Evolutionary conservation across 2,888 invertebrate genomes (phyloP), one percentile per base, ranked within the genome.

Genomic region (Deilephila porcellus): DNA sequence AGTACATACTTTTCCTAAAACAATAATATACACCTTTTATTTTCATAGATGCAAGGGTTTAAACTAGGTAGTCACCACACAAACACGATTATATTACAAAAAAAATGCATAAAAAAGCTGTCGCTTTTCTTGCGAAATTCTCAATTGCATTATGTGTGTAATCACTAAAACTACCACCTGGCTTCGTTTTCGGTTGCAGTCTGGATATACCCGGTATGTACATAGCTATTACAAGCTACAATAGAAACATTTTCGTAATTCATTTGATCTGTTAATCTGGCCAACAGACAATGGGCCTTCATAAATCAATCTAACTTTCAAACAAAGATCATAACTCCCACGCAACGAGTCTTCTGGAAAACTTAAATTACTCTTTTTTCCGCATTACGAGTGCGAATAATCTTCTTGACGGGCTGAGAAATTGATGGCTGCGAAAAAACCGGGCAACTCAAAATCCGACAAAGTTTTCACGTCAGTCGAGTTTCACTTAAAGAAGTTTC

Each of bases 331-430:
- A 93, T 93, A 94, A 93, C 90, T 93, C 90, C 87, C 81, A 86
- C 88, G 89, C 90, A 92, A 92, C 91, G 93, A 90, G 90, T 91
- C 89, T 89, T 87, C 86, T 87, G 86, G 85, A 90, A 92, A 94
- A 93, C 93, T 94, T 94, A 94, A 94, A 94, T 94, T 93, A 93
- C 93, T 90, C 92, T 93, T 93, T 91, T 93, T 93, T 93, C 92
- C 93, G 93, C 90, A 89, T 92, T 90, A 90, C 89, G 91, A 93
- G 94, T 93, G 94, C 91, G 93, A 94, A 94, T 93, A 94, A 94
- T 94, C 94, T 94, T 93, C 94, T 87, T 93, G 94, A 94, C 94
- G 93, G 91, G 86, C 90, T 90, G 92, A 88, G 92, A 92, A 94
- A 94, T 94, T 94, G 94, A 94, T 94, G 94, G 92, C 86, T 90